phyloP scores from a whole-genome alignment of 2,113 vertebrate genomes.

The Cephalopterus ornatus region DNA sequence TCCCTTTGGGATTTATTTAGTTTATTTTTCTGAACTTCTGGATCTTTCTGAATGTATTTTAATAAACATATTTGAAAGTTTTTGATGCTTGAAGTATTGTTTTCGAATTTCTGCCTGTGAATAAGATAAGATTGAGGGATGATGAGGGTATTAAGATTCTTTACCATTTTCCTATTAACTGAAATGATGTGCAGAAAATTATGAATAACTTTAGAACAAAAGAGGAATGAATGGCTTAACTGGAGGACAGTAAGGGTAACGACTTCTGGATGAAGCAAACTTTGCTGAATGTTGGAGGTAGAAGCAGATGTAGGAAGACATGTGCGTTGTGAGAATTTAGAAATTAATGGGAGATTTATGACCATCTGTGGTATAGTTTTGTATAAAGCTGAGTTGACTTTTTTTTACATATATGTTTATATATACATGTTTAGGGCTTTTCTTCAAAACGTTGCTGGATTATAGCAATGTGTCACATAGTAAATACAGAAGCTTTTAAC shows the following conservation, averaged over 20 bases:
- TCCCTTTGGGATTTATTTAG: conserved; percentile 22
- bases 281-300: neutral
- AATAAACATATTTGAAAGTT: neutral
- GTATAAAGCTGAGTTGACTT: conserved; percentile 4
- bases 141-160: neutral
- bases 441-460: neutral
- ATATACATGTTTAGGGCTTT: conserved; percentile 7
- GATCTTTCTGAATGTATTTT: conserved; percentile 23
- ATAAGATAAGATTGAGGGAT: neutral
- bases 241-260: neutral
- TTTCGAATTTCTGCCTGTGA: neutral
- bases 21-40: conserved; percentile 55
- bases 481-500: conserved; percentile 56
- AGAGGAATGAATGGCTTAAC: neutral
- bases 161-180: neutral
- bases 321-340: neutral
- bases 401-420: neutral
- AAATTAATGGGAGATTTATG: conserved; percentile 15
- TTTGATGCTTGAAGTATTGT: neutral
- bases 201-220: neutral
- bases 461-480: neutral
- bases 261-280: neutral
- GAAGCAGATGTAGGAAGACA: neutral
- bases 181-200: neutral
- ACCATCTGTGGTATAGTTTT: neutral